Conservation (phyloP, 2,888 invertebrate species). For the Nomada fabriciana region DNA sequence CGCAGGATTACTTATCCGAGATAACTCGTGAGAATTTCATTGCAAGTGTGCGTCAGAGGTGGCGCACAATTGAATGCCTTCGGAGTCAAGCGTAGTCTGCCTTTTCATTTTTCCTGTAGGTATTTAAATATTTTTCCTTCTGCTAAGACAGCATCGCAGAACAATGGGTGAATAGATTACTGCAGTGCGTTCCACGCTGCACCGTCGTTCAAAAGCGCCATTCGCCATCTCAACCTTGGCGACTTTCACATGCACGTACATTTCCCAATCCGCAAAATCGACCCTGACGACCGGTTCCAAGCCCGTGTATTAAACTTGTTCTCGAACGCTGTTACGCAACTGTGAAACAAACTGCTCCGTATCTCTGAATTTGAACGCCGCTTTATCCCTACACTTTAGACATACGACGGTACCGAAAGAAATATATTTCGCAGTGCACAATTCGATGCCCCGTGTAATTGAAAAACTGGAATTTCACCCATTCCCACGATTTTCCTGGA, state of each 20-base stretch:
- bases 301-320: constrained; percentile 11
- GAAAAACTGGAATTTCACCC: background rate
- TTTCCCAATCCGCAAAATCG: constrained; percentile 27
- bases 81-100: background rate
- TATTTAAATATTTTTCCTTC: constrained; percentile 4
- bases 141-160: background rate
- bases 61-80: background rate
- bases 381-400: too few relatives aligned
- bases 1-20: too few relatives aligned
- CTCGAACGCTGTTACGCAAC: constrained; percentile 8
- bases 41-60: background rate
- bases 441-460: background rate
- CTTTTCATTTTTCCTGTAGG: background rate
- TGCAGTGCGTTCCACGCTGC: background rate
- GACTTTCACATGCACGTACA: constrained; percentile 31
- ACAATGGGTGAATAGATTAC: constrained; percentile 27
- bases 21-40: too few relatives aligned
- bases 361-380: background rate
- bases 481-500: background rate
- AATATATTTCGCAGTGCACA: background rate
- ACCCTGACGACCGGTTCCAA: constrained; percentile 39
- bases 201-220: constrained; percentile 1
- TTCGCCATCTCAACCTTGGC: constrained; percentile 33
- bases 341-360: background rate
- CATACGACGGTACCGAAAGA: background rate